Evolutionary conservation across 2,888 invertebrate genomes (phyloP).

Genomic region (Brachyopa scutellaris): DNA sequence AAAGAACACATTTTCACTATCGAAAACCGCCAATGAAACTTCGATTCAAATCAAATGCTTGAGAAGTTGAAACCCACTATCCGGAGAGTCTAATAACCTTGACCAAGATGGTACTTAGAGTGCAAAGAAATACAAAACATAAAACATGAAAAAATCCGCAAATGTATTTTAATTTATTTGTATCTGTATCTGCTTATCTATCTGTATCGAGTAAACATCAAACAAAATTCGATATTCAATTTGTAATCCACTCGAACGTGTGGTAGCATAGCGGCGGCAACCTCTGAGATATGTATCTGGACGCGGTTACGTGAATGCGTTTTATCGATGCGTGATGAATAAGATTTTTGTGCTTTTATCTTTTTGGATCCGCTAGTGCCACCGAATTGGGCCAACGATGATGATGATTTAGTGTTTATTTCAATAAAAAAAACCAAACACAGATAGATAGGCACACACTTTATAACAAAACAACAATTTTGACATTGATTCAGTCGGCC

Average conservation of each 20-base stretch:
- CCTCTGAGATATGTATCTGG: neutral
- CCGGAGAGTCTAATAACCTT: no score
- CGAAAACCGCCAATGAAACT: no score
- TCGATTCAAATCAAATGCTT: no score
- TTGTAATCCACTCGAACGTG: neutral
- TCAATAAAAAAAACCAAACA: conserved; percentile 9
- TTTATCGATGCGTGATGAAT: conserved; percentile 13
- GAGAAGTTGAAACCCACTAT: no score
- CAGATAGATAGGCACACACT: conserved; percentile 4
- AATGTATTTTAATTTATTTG: neutral
- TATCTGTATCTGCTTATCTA: neutral
- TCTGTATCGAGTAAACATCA: neutral
- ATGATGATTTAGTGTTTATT: conserved; percentile 9
- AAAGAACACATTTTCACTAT: no score
- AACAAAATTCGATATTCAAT: conserved; percentile 18
- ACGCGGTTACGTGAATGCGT: neutral
- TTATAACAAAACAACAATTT: neutral
- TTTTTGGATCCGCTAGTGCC: no score
- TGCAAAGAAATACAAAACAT: conserved; percentile 43
- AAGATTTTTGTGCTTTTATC: neutral
- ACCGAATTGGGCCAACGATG: conserved; percentile 1
- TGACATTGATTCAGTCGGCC: conserved; percentile 28
- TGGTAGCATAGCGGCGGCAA: no score
- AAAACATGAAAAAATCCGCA: neutral
- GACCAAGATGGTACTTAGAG: conserved; percentile 52